These are phyloP conservation scores for Deroplatys truncata DNA, from an alignment of 2,888 invertebrate genomes.

Conservation along the genomic window DNA sequence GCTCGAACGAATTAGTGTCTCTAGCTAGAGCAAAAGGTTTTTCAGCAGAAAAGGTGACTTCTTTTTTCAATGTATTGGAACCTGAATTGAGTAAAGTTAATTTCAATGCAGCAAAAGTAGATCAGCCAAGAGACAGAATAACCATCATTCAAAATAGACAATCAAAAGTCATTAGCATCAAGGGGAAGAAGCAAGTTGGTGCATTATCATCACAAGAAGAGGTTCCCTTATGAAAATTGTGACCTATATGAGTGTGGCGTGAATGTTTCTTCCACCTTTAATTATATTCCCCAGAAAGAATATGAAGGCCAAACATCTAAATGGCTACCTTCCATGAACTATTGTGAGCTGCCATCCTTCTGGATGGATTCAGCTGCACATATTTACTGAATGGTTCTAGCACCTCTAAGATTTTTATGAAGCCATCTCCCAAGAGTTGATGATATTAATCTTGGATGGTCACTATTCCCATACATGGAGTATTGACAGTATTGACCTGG, in stretches of 20 bases:
- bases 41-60: not conserved
- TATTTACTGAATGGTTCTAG: slow-evolving; percentile 39
- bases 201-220: not conserved
- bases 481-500: not conserved
- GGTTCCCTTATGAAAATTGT: not conserved
- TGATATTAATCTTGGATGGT: not conserved
- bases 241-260: slow-evolving; percentile 31
- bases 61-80: not conserved
- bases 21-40: not conserved
- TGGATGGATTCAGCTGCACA: slow-evolving; percentile 38
- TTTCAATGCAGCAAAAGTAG: not conserved
- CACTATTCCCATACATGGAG: not conserved
- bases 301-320: slow-evolving; percentile 23
- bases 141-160: not conserved
- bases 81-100: not conserved
- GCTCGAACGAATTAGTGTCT: not conserved
- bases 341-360: slow-evolving; percentile 35
- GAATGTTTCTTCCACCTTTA: not conserved
- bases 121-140: not conserved
- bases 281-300: not conserved
- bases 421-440: not conserved
- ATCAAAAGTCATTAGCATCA: not conserved
- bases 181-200: not conserved
- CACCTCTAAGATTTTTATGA: slow-evolving; percentile 32
- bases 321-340: slow-evolving; percentile 36